Evolutionary conservation across 2,888 invertebrate genomes (phyloP).

Genomic region (Quadroppia sp.): DNA sequence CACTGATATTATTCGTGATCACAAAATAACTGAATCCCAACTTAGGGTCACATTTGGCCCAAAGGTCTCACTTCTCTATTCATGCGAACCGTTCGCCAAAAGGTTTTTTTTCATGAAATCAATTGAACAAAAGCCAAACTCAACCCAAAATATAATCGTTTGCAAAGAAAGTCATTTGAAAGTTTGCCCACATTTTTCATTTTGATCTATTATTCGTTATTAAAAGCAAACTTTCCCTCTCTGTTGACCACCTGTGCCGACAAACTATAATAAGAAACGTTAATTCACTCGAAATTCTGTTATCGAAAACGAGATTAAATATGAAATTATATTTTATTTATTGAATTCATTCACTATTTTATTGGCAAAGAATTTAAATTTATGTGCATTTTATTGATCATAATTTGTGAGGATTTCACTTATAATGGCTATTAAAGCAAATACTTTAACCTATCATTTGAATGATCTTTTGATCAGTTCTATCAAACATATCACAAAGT

Average conservation of each 20-base stretch:
- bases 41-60: constrained; percentile 10
- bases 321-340: too few relatives aligned
- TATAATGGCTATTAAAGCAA: background rate
- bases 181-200: background rate
- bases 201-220: background rate
- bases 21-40: background rate
- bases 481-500: background rate
- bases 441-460: background rate
- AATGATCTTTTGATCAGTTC: background rate
- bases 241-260: too few relatives aligned
- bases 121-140: background rate
- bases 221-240: background rate
- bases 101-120: background rate
- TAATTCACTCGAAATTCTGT: too few relatives aligned
- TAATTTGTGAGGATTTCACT: background rate
- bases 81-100: background rate
- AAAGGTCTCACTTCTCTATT: background rate
- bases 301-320: too few relatives aligned
- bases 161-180: background rate
- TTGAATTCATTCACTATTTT: too few relatives aligned
- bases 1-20: background rate
- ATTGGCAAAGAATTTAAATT: too few relatives aligned
- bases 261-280: too few relatives aligned
- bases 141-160: background rate
- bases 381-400: too few relatives aligned